Evolutionary conservation across 2,797 vertebrate species (phyloP).

Genomic region (Tamandua tetradactyla): DNA sequence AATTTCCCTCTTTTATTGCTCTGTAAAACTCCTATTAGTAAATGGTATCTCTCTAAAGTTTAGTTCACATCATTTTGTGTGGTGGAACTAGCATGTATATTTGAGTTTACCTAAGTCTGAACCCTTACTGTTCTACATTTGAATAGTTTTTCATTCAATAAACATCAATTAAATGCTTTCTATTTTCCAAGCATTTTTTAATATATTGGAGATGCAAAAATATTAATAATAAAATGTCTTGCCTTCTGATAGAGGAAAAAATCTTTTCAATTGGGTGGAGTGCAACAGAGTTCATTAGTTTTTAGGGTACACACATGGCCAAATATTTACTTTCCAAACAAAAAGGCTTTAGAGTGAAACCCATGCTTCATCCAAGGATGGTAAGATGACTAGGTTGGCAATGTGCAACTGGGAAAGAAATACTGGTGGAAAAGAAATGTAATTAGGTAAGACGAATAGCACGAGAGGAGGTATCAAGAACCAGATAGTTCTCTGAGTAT

Average conservation of each 20-base stretch:
- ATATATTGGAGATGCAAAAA: background rate
- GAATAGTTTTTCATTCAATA: background rate
- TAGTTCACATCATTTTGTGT: background rate
- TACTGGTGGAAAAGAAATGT: background rate
- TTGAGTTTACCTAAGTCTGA: background rate
- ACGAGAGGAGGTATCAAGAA: accelerated
- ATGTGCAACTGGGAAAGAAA: background rate
- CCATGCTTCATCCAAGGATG: background rate
- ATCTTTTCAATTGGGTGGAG: background rate
- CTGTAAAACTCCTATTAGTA: background rate
- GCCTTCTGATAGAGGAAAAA: background rate
- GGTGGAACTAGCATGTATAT: background rate
- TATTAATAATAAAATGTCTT: background rate
- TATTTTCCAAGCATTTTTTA: background rate
- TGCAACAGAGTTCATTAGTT: background rate
- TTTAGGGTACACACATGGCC: background rate
- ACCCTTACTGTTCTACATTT: background rate
- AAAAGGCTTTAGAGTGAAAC: background rate
- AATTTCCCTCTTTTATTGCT: background rate
- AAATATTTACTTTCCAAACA: background rate
- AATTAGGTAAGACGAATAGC: background rate
- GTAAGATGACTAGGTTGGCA: background rate
- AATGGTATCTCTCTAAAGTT: background rate
- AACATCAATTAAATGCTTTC: background rate
- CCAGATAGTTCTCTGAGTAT: accelerated